phyloP scores from a whole-genome alignment of 2,113 vertebrate genomes.

The Hydropotes inermis region DNA sequence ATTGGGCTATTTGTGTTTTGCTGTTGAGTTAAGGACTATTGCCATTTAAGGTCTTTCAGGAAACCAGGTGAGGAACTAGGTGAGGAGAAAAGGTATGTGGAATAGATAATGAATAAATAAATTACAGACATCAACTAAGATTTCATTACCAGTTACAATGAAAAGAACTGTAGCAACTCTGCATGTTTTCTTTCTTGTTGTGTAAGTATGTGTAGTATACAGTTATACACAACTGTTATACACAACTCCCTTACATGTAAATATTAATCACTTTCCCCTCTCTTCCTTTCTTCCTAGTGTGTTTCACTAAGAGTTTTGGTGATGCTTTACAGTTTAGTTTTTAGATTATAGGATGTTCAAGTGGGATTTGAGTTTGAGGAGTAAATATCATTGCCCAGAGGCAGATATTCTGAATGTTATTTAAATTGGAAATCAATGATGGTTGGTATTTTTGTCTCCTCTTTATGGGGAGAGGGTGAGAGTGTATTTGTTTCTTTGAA shows the following conservation, averaged over 20 bases:
- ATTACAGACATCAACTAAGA: not conserved
- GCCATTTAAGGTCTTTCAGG: not conserved
- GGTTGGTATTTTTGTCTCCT: not conserved
- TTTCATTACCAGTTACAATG: not conserved
- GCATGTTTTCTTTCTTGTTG: not conserved
- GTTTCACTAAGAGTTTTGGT: not conserved
- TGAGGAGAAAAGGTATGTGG: not conserved
- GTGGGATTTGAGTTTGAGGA: not conserved
- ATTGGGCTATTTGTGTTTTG: not conserved
- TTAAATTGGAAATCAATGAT: not conserved
- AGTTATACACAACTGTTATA: not conserved
- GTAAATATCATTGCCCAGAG: not conserved
- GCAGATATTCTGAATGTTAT: not conserved
- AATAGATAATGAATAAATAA: not conserved
- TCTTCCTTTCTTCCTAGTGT: not conserved
- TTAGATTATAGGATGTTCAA: not conserved
- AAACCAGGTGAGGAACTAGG: not conserved
- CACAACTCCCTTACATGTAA: not conserved
- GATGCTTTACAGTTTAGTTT: not conserved
- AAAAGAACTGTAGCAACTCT: not conserved
- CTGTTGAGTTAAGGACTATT: not conserved
- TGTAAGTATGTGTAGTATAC: not conserved
- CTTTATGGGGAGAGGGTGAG: not conserved
- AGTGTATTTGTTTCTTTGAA: not conserved
- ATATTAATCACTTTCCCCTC: not conserved